Base-by-base conservation (phyloP, 2,797 vertebrate genomes). In the Pseudomugil tenellus region DNA sequence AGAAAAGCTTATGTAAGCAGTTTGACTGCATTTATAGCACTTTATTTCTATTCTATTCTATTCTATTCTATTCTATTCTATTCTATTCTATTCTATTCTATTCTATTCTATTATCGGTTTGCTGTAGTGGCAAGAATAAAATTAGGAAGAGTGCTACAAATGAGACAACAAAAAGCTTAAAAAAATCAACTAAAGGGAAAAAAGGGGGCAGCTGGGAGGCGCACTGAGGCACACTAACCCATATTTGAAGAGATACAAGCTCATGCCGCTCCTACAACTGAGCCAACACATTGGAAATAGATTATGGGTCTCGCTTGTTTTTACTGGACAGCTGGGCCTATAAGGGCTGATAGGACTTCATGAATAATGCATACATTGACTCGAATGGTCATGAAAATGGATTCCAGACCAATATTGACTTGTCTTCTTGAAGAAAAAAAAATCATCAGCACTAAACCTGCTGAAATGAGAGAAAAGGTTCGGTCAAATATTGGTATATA, bases 171-270 rank as follows among this genome's bases (percentile, higher is more conserved):
- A 81, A 83, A 81, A 39, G 51, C 73, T 43, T 77, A 80, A 60
- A 79, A 79, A 84, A 77, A 71, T 81, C 89, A 81, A 75, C 52
- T 39, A 52, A 69, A 63, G 68, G 70, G 9, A 57, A 83, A 67
- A 58, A 58, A 39, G 65, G 79, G 51, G 57, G 74, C 53, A 60
- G 84, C 53, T 64, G 75, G 81, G 86, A 78, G 49, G 57, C 77
- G 78, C 87, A 60, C 61, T 52, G 87, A 89, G 89, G 72, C 91
- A 93, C 88, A 93, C 88, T 92, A 93, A 94, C 93, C 92, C 76
- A 92, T 91, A 93, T 93, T 92, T 91, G 89, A 80, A 83, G 71
- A 83, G 73, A 88, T 29, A 70, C 80, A 76, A 68, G 81, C 78
- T 76, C 81, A 80, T 67, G 54, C 51, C 65, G 77, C 73, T 68